A percentile compares a stretch with the other conserved stretches of the same genome.
phyloP scores from a whole-genome alignment of 92 coral and sea anemone species.

The Plumapathes pennacea region DNA sequence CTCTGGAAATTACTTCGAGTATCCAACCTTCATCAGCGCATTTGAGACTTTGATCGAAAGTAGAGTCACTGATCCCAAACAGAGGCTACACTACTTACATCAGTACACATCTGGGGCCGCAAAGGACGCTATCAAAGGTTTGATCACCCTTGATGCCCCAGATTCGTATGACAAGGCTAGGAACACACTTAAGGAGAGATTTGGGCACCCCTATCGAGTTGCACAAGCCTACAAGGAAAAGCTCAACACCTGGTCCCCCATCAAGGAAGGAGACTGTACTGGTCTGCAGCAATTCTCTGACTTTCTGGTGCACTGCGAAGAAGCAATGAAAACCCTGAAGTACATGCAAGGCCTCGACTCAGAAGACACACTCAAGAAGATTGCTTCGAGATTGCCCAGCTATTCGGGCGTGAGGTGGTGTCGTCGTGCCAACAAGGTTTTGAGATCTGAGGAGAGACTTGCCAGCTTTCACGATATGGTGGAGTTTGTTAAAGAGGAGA shows the following conservation, averaged over 20 bases:
- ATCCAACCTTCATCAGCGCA: constrained; percentile 30
- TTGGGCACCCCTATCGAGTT: constrained; percentile 41
- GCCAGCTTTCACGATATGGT: constrained; percentile 24
- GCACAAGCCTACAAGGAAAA: constrained; percentile 37
- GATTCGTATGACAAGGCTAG: constrained; percentile 41
- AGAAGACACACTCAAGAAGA: constrained; percentile 7
- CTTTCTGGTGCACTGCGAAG: constrained; percentile 30
- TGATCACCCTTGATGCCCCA: constrained; percentile 35
- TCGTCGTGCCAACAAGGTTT: constrained; percentile 21
- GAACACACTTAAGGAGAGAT: constrained; percentile 33
- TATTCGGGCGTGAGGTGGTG: constrained; percentile 26
- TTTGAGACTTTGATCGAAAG: constrained; percentile 30
- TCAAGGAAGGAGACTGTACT: constrained; percentile 20
- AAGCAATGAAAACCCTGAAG: constrained; percentile 37
- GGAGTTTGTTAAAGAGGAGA: constrained; percentile 22
- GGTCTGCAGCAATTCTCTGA: constrained; percentile 22
- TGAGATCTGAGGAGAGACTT: constrained; percentile 6
- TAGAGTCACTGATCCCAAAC: constrained; percentile 24
- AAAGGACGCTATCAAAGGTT: constrained; percentile 35
- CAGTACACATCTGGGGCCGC: constrained; percentile 47
- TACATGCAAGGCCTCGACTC: constrained; percentile 48
- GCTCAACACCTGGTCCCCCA: constrained; percentile 31
- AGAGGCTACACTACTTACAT: constrained; percentile 23
- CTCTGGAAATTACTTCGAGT: constrained; percentile 27
- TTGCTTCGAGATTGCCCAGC: constrained; percentile 15